Percentiles rank a stretch among this genome's conserved stretches.
phyloP scores from a whole-genome alignment of 92 coral and sea anemone species.

The Epizoanthus rinbou region DNA sequence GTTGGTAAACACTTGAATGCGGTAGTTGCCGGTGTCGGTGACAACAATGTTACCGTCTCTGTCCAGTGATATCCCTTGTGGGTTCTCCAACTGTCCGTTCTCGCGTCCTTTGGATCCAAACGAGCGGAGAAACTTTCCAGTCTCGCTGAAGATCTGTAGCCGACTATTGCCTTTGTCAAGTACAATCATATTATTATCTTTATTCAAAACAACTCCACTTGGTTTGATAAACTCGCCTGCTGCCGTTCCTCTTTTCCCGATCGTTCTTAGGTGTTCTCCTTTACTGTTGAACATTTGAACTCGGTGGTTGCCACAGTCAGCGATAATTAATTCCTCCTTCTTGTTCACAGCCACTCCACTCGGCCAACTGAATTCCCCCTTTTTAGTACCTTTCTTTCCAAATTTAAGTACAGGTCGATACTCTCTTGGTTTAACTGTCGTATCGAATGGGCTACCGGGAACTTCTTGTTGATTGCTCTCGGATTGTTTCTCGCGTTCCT shows the following conservation, averaged over 20 bases:
- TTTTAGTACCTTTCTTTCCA: slow-evolving; percentile 38
- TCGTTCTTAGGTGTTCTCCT: slow-evolving; percentile 29
- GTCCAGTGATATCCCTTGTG: slow-evolving; percentile 49
- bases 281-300: slow-evolving; percentile 41
- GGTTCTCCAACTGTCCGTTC: slow-evolving; percentile 35
- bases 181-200: slow-evolving; percentile 39
- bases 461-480: slow-evolving; percentile 23
- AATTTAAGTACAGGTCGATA: slow-evolving; percentile 44
- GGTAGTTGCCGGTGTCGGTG: slow-evolving; percentile 51
- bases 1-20: slow-evolving; percentile 48
- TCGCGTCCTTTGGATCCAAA: slow-evolving; percentile 44
- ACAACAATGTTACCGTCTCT: slow-evolving; percentile 46
- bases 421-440: slow-evolving; percentile 46
- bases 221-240: slow-evolving; percentile 46
- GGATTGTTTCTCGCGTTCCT: slow-evolving; percentile 6
- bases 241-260: slow-evolving; percentile 45
- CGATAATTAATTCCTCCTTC: slow-evolving; percentile 44
- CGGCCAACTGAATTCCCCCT: slow-evolving; percentile 43
- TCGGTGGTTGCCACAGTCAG: slow-evolving; percentile 47
- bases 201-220: slow-evolving; percentile 36
- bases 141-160: slow-evolving; percentile 21
- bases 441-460: slow-evolving; percentile 50
- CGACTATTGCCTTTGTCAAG: slow-evolving; percentile 56
- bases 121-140: slow-evolving; percentile 36
- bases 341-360: slow-evolving; percentile 48